Conservation (phyloP, 2,888 invertebrate species). For the Pyrochroa serraticornis region DNA sequence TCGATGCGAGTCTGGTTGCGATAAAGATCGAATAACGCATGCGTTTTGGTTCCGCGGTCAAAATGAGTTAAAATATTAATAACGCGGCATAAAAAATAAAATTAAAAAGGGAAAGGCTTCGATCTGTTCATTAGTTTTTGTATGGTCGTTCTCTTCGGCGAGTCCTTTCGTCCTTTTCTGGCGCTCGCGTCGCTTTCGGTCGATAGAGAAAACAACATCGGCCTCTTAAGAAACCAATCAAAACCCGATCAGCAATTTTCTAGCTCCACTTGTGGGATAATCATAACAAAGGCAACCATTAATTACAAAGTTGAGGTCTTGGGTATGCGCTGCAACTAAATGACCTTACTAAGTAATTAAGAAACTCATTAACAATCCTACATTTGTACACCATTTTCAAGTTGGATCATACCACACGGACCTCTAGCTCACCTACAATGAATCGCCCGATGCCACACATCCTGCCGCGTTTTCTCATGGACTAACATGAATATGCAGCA, state of each 20-base stretch:
- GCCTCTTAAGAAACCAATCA: constrained; percentile 50
- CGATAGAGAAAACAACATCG: constrained; percentile 31
- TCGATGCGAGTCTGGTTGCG: constrained; percentile 4
- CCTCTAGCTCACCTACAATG: constrained; percentile 3
- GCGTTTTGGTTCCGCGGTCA: constrained; percentile 25
- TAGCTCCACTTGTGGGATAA: constrained; percentile 55
- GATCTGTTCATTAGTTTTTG: constrained; percentile 53
- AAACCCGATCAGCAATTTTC: constrained; percentile 55
- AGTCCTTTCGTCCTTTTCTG: constrained; percentile 21
- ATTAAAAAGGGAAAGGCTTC: constrained; percentile 48
- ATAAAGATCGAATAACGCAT: constrained; percentile 17
- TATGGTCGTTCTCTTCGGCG: constrained; percentile 34
- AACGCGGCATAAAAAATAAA: constrained; percentile 49
- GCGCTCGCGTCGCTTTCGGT: constrained; percentile 2
- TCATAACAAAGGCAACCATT: constrained; percentile 56
- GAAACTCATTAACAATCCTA: constrained; percentile 51
- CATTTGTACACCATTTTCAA: constrained; percentile 36
- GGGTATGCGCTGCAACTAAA: constrained; percentile 48
- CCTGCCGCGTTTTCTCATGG: neutral
- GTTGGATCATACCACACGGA: neutral
- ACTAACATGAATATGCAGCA: constrained; percentile 18
- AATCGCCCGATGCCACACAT: constrained; percentile 1
- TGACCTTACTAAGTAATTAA: constrained; percentile 52
- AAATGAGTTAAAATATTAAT: constrained; percentile 53
- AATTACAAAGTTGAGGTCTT: constrained; percentile 53